Evolutionary conservation across 2,797 vertebrate genomes (phyloP).

Genomic region (Huso huso): DNA sequence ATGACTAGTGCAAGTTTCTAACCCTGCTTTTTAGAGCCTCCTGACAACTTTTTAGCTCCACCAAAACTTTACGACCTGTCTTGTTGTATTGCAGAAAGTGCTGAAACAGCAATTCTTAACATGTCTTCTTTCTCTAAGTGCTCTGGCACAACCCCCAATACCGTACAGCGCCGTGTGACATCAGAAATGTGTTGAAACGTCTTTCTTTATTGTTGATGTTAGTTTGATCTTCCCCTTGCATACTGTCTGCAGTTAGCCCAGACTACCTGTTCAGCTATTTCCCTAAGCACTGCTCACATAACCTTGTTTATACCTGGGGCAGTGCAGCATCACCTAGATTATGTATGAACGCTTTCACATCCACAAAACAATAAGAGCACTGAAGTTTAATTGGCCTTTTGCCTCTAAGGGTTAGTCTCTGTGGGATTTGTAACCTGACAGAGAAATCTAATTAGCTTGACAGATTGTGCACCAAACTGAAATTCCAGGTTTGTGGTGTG

Average conservation of each 20-base stretch:
- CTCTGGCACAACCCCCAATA: too few species aligned
- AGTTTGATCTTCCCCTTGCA: neutral
- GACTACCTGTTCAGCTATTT: neutral
- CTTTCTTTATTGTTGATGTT: neutral
- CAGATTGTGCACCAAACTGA: constrained; percentile 2
- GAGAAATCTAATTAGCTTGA: constrained; percentile 3
- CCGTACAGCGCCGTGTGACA: neutral
- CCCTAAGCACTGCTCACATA: neutral
- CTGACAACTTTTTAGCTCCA: too few species aligned
- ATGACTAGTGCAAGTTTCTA: too few species aligned
- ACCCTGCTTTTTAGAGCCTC: too few species aligned
- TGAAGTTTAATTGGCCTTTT: constrained; percentile 1
- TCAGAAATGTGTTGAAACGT: neutral
- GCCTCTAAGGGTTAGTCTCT: neutral
- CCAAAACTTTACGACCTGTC: too few species aligned
- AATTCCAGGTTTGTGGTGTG: neutral
- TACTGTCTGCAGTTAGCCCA: too few species aligned
- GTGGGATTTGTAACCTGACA: neutral
- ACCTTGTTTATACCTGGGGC: neutral
- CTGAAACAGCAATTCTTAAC: too few species aligned
- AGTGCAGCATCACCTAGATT: neutral
- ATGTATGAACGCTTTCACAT: neutral
- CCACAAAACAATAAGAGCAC: constrained; percentile 2
- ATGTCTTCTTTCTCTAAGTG: too few species aligned
- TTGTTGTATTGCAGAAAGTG: too few species aligned